Conservation (phyloP, 2,888 invertebrate genomes). For the Nasonia oneida region DNA sequence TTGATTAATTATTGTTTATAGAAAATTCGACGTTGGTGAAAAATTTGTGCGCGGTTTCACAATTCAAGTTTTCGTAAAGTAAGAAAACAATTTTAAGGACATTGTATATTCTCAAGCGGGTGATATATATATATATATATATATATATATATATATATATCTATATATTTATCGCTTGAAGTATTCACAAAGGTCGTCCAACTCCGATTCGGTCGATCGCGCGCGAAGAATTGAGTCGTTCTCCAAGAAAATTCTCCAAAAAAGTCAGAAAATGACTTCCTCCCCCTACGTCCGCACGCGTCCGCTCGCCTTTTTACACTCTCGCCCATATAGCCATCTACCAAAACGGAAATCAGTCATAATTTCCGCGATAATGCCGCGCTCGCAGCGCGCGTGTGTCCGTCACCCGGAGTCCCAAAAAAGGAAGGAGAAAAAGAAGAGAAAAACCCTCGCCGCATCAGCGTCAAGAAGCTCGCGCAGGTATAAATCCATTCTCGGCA, state of each 20-base stretch:
- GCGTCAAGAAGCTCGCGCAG: slow-evolving; percentile 36
- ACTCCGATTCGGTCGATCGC: neutral
- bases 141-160: neutral
- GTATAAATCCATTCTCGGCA: slow-evolving; percentile 48
- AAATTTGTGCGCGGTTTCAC: no score
- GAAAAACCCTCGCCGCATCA: neutral
- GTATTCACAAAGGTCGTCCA: neutral
- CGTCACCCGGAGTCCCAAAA: neutral
- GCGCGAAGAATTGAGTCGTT: neutral
- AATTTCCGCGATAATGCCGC: slow-evolving; percentile 32
- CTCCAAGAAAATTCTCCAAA: neutral
- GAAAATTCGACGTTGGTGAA: neutral
- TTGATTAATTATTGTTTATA: neutral
- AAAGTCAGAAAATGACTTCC: slow-evolving; percentile 16
- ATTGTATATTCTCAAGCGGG: neutral
- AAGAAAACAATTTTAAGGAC: neutral
- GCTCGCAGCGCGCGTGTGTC: neutral
- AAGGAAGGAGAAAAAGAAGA: neutral
- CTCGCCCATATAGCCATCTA: neutral
- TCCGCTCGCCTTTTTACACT: neutral
- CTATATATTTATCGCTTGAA: no score
- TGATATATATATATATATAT: neutral
- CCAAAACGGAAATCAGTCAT: slow-evolving; percentile 32
- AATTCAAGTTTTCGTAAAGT: neutral
- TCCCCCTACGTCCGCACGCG: neutral